Percentiles rank a stretch among this genome's conserved stretches.
These are phyloP conservation scores for Drosophila tani DNA, from an alignment of 1,140 invertebrate genomes.

Conservation along the genomic window DNA sequence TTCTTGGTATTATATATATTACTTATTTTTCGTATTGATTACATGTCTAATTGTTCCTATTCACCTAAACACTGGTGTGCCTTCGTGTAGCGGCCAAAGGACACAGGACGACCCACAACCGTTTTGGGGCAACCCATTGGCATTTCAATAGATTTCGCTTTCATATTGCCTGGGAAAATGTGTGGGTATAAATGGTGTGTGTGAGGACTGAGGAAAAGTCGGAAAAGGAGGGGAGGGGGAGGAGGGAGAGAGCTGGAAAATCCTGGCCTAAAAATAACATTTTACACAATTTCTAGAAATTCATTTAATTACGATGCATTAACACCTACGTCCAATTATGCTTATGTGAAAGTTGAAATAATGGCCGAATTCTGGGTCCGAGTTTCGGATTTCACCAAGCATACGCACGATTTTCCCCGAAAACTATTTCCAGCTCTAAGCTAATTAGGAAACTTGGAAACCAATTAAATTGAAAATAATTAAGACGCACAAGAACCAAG, in stretches of 20 bases:
- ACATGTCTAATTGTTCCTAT: background rate
- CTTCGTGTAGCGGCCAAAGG: slow-evolving; percentile 3
- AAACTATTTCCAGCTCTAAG: background rate
- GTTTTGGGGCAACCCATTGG: slow-evolving; percentile 33
- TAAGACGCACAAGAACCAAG: background rate
- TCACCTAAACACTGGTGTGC: background rate
- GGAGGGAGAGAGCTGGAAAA: slow-evolving; percentile 5
- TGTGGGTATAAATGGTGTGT: slow-evolving; percentile 4
- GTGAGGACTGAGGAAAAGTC: background rate
- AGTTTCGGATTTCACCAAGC: background rate
- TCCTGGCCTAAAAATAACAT: slow-evolving; percentile 10
- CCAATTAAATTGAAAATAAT: background rate
- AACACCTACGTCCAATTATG: slow-evolving; percentile 3
- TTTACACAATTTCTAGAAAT: slow-evolving; percentile 5
- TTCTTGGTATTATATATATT: no score
- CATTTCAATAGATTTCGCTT: slow-evolving; percentile 70
- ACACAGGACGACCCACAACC: slow-evolving; percentile 21
- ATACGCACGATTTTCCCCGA: background rate
- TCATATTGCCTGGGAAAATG: slow-evolving; percentile 45
- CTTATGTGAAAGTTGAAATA: background rate
- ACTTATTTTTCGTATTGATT: no score
- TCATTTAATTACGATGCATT: slow-evolving; percentile 16
- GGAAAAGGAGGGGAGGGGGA: no score
- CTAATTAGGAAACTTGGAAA: background rate
- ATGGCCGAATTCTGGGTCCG: background rate